These are phyloP conservation scores for Loris lydekkerianus DNA, from an alignment of 2,797 vertebrate species.

Conservation along the genomic window DNA sequence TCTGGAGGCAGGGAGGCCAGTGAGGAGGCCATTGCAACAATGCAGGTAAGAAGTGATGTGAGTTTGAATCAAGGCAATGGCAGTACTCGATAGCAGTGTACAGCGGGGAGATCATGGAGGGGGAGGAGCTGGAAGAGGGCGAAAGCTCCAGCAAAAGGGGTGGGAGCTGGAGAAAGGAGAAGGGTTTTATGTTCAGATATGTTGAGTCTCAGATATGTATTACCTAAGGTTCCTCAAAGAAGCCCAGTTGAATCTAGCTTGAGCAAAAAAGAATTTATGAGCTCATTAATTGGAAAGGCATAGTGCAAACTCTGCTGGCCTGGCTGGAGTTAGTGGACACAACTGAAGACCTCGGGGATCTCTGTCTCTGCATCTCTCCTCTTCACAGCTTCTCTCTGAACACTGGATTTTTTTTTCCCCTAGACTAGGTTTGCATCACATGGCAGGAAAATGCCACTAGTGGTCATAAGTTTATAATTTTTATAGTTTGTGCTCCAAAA, in stretches of 20 bases:
- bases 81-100: neutral
- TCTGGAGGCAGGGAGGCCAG: neutral
- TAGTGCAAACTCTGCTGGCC: neutral
- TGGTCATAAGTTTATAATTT: neutral
- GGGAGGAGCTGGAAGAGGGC: neutral
- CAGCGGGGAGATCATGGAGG: neutral
- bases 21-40: neutral
- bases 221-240: neutral
- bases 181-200: neutral
- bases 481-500: neutral
- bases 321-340: neutral
- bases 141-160: neutral
- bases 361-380: neutral
- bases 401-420: neutral
- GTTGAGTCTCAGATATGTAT: neutral
- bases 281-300: neutral
- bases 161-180: neutral
- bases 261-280: neutral
- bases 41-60: neutral
- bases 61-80: neutral
- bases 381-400: neutral
- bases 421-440: neutral
- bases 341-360: neutral
- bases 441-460: neutral
- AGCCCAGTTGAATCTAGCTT: neutral